Evolutionary conservation across 2,888 invertebrate species (phyloP).

Genomic region (Rhingia campestris): DNA sequence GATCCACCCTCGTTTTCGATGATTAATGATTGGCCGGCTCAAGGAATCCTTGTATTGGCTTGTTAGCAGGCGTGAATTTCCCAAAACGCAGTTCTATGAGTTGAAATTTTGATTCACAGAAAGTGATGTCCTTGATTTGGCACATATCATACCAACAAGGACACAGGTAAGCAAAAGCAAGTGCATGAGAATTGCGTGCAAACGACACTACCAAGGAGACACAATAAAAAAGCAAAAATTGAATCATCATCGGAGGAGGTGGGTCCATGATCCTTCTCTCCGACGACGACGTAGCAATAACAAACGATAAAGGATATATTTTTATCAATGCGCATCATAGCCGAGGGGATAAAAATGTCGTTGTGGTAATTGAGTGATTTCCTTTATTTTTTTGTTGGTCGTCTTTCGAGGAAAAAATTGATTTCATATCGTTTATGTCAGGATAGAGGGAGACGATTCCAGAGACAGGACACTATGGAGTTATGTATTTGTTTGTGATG

Average conservation of each 20-base stretch:
- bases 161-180: slow-evolving; percentile 59
- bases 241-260: slow-evolving; percentile 59
- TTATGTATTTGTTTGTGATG: slow-evolving; percentile 41
- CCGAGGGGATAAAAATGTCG: slow-evolving; percentile 68
- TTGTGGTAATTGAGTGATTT: slow-evolving; percentile 73
- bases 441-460: background rate
- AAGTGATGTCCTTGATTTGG: slow-evolving; percentile 25
- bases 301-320: slow-evolving; percentile 37
- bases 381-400: slow-evolving; percentile 41
- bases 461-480: slow-evolving; percentile 16
- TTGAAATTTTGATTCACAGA: slow-evolving; percentile 37
- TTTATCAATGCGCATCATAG: slow-evolving; percentile 57
- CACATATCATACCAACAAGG: slow-evolving; percentile 6
- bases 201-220: background rate
- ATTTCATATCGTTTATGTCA: slow-evolving; percentile 39
- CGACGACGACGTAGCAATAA: slow-evolving; percentile 27
- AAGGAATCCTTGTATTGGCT: slow-evolving; percentile 29
- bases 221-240: slow-evolving; percentile 54
- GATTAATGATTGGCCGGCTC: slow-evolving; percentile 65
- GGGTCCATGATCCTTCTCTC: slow-evolving; percentile 63
- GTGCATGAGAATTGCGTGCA: slow-evolving; percentile 24
- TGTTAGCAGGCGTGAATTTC: slow-evolving; percentile 72
- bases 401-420: slow-evolving; percentile 52
- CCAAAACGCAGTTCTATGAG: slow-evolving; percentile 25
- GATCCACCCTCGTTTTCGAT: slow-evolving; percentile 49